These are phyloP conservation scores for Gryllus bimaculatus DNA, from an alignment of 1,140 invertebrate genomes.

Conservation along the genomic window DNA sequence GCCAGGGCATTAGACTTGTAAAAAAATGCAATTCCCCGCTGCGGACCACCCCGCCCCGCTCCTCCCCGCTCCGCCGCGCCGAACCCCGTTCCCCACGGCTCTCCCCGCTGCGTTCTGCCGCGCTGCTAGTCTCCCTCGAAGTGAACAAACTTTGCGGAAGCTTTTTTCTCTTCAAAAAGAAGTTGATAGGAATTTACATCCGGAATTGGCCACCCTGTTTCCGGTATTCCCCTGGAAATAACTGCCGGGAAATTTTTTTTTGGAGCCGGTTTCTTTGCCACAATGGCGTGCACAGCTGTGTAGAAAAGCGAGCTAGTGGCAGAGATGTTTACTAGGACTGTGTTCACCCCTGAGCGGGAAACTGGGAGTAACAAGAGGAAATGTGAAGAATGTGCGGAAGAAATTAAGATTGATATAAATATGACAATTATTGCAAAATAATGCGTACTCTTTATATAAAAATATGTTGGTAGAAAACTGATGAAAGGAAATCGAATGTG, in stretches of 20 bases:
- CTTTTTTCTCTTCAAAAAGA: constrained; percentile 1
- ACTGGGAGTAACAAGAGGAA: too few species aligned
- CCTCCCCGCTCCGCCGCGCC: too few species aligned
- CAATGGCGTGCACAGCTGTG: neutral
- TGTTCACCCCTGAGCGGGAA: too few species aligned
- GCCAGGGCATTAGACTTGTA: neutral
- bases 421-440: too few species aligned
- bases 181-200: constrained; percentile 5
- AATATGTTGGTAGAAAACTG: too few species aligned
- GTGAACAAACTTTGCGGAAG: neutral
- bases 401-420: too few species aligned
- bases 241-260: neutral
- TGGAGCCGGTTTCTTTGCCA: neutral
- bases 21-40: neutral
- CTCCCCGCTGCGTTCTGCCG: neutral
- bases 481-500: too few species aligned
- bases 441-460: too few species aligned
- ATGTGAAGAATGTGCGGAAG: too few species aligned
- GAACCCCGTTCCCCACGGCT: neutral
- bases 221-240: neutral
- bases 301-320: too few species aligned
- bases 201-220: neutral
- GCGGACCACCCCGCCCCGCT: too few species aligned
- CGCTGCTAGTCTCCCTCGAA: neutral
- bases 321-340: too few species aligned